Evolutionary conservation across 2,888 invertebrate species (phyloP).

Genomic region (Cantharis flavilabris): DNA sequence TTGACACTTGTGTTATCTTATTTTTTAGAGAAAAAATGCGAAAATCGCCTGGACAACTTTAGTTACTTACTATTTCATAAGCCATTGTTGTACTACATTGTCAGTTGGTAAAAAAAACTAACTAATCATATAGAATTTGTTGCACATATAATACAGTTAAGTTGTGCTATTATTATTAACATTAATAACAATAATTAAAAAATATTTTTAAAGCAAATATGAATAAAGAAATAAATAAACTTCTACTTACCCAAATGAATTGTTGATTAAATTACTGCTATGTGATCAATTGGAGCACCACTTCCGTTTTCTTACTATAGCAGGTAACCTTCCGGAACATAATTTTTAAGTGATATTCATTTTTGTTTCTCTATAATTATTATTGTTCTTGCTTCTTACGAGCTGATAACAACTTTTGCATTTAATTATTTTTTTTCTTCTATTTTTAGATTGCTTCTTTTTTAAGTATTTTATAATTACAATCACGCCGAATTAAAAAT

Average conservation of each 20-base stretch:
- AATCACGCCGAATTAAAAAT: too few species aligned
- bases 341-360: not conserved
- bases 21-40: too few species aligned
- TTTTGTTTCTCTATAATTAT: not conserved
- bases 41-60: too few species aligned
- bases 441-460: not conserved
- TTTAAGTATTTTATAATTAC: too few species aligned
- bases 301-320: not conserved
- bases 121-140: too few species aligned
- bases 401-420: not conserved
- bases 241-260: not conserved
- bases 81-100: too few species aligned
- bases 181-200: not conserved
- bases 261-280: not conserved
- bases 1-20: too few species aligned
- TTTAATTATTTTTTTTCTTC: not conserved
- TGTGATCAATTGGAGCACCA: not conserved
- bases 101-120: too few species aligned
- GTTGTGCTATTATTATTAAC: not conserved
- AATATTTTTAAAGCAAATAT: not conserved
- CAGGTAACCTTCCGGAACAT: constrained; percentile 1
- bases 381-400: not conserved
- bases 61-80: too few species aligned
- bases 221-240: not conserved
- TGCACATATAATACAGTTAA: not conserved